Conservation (phyloP, 2,888 invertebrate genomes). For the Drosophila quinaria region DNA sequence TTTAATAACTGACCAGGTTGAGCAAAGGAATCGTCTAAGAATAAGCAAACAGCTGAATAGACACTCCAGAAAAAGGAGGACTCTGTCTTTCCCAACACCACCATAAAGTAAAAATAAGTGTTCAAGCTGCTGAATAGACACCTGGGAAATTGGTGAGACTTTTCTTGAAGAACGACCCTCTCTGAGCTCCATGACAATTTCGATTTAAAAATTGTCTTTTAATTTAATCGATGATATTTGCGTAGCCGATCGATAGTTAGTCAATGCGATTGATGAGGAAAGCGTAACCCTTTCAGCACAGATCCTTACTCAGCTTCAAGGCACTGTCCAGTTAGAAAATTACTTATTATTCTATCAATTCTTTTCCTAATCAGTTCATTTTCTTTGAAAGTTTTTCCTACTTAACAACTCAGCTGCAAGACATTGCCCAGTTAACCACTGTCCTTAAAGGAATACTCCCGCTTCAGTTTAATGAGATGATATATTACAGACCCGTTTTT, state of each 20-base stretch:
- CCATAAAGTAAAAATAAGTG: too few relatives aligned
- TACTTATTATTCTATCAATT: too few relatives aligned
- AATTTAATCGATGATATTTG: too few relatives aligned
- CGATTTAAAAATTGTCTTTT: background rate
- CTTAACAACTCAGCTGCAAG: background rate
- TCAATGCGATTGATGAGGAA: background rate
- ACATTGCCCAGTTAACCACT: background rate
- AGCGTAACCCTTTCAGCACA: background rate
- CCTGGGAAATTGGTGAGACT: too few relatives aligned
- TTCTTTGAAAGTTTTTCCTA: background rate
- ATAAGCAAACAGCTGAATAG: background rate
- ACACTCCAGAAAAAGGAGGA: background rate
- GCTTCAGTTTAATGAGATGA: background rate
- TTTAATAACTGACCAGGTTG: conserved; percentile 51
- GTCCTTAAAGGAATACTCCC: background rate
- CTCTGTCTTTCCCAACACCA: background rate
- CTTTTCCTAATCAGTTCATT: too few relatives aligned
- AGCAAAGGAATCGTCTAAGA: conserved; percentile 12
- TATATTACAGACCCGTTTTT: background rate
- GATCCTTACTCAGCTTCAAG: background rate
- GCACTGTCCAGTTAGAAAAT: background rate
- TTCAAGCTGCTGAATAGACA: background rate
- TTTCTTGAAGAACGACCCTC: too few relatives aligned
- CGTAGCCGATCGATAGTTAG: background rate
- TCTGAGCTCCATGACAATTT: background rate